Evolutionary conservation across 1,140 invertebrate genomes (phyloP).

Genomic region (Drosophila equinoxialis): DNA sequence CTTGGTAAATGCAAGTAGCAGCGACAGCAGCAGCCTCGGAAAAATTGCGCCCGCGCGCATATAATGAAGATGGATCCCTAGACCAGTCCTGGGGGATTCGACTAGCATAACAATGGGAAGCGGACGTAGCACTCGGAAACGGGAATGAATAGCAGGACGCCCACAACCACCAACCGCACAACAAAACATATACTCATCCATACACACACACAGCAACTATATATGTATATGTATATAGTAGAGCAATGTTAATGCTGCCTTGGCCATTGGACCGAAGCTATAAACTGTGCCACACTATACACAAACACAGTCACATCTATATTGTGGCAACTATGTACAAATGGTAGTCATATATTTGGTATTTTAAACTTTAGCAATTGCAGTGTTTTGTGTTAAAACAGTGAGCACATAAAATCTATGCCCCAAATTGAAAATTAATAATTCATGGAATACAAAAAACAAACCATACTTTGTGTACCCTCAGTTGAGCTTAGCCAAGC

Average conservation of each 20-base stretch:
- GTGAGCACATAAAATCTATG: conserved; percentile 19
- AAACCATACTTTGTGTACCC: background rate
- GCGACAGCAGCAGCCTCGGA: conserved; percentile 36
- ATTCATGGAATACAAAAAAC: background rate
- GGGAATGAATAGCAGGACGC: conserved; percentile 72
- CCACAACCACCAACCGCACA: conserved; percentile 49
- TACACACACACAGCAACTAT: background rate
- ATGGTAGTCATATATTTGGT: conserved; percentile 22
- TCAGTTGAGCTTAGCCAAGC: background rate
- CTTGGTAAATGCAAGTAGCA: conserved; percentile 48
- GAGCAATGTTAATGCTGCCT: conserved; percentile 3
- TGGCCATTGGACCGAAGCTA: conserved; percentile 22
- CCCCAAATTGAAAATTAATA: conserved; percentile 10
- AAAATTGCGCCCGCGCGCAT: conserved; percentile 12
- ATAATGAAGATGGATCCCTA: conserved; percentile 61
- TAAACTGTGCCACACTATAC: conserved; percentile 29
- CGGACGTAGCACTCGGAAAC: conserved; percentile 68
- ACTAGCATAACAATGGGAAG: conserved; percentile 62
- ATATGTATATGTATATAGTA: background rate
- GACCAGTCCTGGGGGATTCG: conserved; percentile 16
- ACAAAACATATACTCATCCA: conserved; percentile 34
- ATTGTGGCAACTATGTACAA: background rate
- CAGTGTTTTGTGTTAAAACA: conserved; percentile 12
- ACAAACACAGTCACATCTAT: conserved; percentile 3
- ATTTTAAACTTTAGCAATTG: conserved; percentile 37